Evolutionary conservation across 2,113 vertebrate genomes (phyloP), one percentile per base, ranked within the genome.

Genomic region (Odocoileus hemionus): DNA sequence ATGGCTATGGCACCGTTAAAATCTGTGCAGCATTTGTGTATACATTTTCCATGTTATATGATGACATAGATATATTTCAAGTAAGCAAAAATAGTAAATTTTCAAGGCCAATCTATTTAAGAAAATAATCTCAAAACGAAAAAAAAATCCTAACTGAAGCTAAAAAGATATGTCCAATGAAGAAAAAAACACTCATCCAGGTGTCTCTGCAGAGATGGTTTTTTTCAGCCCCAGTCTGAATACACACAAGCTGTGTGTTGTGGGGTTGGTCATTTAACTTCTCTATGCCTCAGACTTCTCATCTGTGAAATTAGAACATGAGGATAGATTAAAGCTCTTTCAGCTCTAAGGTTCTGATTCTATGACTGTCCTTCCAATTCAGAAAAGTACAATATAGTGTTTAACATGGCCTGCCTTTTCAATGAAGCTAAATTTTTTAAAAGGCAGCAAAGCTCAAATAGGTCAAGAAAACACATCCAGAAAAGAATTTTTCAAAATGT

Each of bases 231-330:
- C 86, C 15, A 30, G 47, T 17, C 50, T 50, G n/a, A 23, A 28
- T 19, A 80, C 92, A 93, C 92, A 88, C 57, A n/a, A 89, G 67
- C 87, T 54, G 21, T 64, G 74, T 80, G 57, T 61, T 79, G 25
- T 6, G 17, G 36, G 67, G 2, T 9, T 60, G 39, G 43, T 91
- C 52, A 64, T 55, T 79, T 86, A 74, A 64, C 83, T 54, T 84
- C 50, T 10, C 50, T 79, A 16, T 7, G 30, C 78, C 50, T 89
- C 61, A 55, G 36, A 45, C 45, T 82, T 95, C 80, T 93, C 84
- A 64, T 57, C 55, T 88, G 78, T 74, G 93, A 97, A 93, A 95
- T 70, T 3, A 89, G 88, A 97, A 94, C 83, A 94, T 50, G 36
- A 12, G 7, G 50, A 57, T 5, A 93, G 83, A 79, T 52, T 64